A percentile compares a stretch with the other conserved stretches of the same genome.
These are phyloP conservation scores for Stegostoma tigrinum DNA, from an alignment of 2,113 vertebrate genomes.

Conservation along the genomic window DNA sequence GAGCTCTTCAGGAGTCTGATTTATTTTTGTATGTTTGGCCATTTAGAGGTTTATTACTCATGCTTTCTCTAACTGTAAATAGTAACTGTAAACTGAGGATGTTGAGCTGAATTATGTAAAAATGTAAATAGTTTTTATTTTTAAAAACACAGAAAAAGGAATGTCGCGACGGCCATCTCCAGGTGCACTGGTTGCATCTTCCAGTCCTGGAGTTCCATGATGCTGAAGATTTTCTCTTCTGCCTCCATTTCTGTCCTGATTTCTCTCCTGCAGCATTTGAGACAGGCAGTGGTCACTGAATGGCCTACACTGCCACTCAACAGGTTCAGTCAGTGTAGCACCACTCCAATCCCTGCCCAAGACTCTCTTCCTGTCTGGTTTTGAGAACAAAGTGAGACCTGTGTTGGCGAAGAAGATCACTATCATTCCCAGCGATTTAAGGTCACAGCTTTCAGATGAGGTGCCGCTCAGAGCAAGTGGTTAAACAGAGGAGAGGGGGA, in stretches of 20 bases:
- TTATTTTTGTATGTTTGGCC: slow-evolving; percentile 30
- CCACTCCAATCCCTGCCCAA: neutral
- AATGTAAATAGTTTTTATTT: slow-evolving; percentile 32
- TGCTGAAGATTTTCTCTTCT: neutral
- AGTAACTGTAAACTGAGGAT: slow-evolving; percentile 31
- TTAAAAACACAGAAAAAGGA: neutral
- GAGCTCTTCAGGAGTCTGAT: slow-evolving; percentile 28
- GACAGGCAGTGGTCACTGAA: neutral
- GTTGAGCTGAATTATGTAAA: slow-evolving; percentile 17
- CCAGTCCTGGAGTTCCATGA: neutral
- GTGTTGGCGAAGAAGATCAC: neutral
- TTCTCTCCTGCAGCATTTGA: neutral
- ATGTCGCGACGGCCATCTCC: neutral
- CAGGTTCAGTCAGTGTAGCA: neutral
- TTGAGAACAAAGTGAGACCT: neutral
- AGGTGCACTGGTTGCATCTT: neutral
- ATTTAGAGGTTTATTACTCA: slow-evolving; percentile 27
- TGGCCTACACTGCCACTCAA: neutral
- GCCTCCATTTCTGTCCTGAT: no score
- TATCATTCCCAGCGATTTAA: neutral
- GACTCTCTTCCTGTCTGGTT: no score
- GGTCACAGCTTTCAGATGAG: neutral
- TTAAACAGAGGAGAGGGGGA: neutral
- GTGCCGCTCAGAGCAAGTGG: neutral
- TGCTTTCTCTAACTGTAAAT: slow-evolving; percentile 32